A percentile compares a stretch with the other conserved stretches of the same genome.
Evolutionary conservation across 2,888 invertebrate genomes (phyloP).

Genomic region (Cancer borealis): DNA sequence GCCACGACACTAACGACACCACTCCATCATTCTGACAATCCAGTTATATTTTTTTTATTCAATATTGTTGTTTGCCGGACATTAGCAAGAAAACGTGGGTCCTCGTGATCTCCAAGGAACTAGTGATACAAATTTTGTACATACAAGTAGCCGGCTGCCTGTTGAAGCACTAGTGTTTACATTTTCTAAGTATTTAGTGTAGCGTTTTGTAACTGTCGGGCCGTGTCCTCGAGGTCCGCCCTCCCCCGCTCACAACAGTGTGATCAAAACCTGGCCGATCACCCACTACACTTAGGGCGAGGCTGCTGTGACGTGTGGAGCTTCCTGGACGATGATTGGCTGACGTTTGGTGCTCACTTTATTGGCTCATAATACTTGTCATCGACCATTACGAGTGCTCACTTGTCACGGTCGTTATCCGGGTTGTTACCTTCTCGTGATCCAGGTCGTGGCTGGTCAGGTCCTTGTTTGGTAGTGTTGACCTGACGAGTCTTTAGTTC

Average conservation of each 20-base stretch:
- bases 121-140: conserved; percentile 38
- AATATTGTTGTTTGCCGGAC: conserved; percentile 16
- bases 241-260: conserved; percentile 66
- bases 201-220: conserved; percentile 38
- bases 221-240: conserved; percentile 40
- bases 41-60: conserved; percentile 41
- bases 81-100: conserved; percentile 3
- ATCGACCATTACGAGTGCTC: conserved; percentile 38
- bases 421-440: conserved; percentile 38
- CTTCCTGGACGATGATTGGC: conserved; percentile 49
- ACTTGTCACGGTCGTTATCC: conserved; percentile 41
- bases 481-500: conserved; percentile 46
- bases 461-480: conserved; percentile 42
- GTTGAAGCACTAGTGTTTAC: conserved; percentile 50
- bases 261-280: conserved; percentile 57
- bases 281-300: neutral
- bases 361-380: conserved; percentile 57
- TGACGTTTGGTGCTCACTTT: conserved; percentile 58
- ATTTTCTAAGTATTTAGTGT: conserved; percentile 51
- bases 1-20: conserved; percentile 9
- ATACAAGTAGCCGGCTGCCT: conserved; percentile 18
- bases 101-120: conserved; percentile 12
- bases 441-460: conserved; percentile 33
- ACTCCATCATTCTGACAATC: conserved; percentile 65
- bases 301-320: conserved; percentile 29